Percentiles rank a stretch among this genome's conserved stretches.
Evolutionary conservation across 2,888 invertebrate genomes (phyloP).

Genomic region (Cactoblastis cactorum): DNA sequence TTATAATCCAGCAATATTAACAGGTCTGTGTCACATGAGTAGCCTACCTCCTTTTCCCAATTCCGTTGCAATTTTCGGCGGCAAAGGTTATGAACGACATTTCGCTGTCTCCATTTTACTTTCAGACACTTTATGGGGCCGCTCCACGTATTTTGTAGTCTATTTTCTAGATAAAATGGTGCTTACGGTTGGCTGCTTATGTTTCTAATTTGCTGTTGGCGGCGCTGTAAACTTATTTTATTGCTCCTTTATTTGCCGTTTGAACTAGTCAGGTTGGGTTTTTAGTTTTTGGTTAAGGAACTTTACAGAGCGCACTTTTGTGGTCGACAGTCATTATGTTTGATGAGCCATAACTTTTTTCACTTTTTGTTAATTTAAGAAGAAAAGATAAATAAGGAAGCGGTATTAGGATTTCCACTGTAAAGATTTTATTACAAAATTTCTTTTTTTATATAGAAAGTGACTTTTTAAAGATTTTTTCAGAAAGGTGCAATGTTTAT

Average conservation of each 20-base stretch:
- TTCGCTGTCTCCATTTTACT: conserved; percentile 8
- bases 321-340: too few species aligned
- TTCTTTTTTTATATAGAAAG: too few species aligned
- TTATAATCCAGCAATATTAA: background rate
- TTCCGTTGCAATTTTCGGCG: conserved; percentile 13
- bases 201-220: conserved; percentile 4
- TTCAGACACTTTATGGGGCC: conserved; percentile 5
- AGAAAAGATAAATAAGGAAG: too few species aligned
- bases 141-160: background rate
- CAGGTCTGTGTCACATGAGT: background rate
- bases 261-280: background rate
- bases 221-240: background rate
- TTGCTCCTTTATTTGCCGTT: background rate
- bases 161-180: background rate
- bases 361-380: background rate
- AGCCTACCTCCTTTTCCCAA: conserved; percentile 9
- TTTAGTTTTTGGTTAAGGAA: background rate
- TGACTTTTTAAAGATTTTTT: too few species aligned
- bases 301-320: too few species aligned
- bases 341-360: background rate
- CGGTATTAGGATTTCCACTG: too few species aligned
- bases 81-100: conserved; percentile 9
- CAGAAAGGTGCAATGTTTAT: too few species aligned
- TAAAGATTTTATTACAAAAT: too few species aligned
- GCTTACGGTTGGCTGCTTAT: conserved; percentile 1